A percentile compares a stretch with the other conserved stretches of the same genome.
These are phyloP conservation scores for Boloria selene DNA, from an alignment of 2,888 invertebrate species.

Conservation along the genomic window DNA sequence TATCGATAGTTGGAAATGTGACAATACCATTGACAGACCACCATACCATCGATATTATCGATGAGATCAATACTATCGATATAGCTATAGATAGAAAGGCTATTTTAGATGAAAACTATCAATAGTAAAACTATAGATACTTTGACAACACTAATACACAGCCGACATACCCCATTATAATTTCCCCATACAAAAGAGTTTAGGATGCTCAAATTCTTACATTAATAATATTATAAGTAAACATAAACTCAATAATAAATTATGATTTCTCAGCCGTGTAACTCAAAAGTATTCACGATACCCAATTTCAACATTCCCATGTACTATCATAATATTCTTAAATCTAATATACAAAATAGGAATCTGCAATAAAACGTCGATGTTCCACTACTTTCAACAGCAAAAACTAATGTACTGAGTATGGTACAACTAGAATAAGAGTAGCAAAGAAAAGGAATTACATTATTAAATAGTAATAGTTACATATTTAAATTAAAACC, in stretches of 20 bases:
- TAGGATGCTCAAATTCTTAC: conserved; percentile 55
- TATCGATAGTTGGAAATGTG: no score
- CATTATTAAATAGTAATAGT: neutral
- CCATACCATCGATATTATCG: no score
- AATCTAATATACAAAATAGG: conserved; percentile 75
- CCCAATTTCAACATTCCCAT: conserved; percentile 42
- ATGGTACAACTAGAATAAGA: conserved; percentile 2
- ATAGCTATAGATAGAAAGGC: no score
- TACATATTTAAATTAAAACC: neutral
- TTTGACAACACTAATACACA: no score
- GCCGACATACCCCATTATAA: conserved; percentile 29
- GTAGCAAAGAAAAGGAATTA: neutral
- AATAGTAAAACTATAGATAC: no score
- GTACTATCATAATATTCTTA: conserved; percentile 65
- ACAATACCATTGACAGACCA: no score
- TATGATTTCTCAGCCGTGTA: conserved; percentile 54
- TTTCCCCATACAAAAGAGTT: conserved; percentile 35
- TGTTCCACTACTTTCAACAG: conserved; percentile 34
- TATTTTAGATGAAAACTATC: no score
- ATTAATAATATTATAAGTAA: conserved; percentile 59
- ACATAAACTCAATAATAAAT: conserved; percentile 49
- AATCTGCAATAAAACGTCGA: conserved; percentile 75
- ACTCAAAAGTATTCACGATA: conserved; percentile 32
- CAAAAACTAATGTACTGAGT: conserved; percentile 2
- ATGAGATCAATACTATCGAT: no score